A percentile compares a stretch with the other conserved stretches of the same genome.
Evolutionary conservation across 1,140 invertebrate genomes (phyloP).

Genomic region (Chironomus tepperi): DNA sequence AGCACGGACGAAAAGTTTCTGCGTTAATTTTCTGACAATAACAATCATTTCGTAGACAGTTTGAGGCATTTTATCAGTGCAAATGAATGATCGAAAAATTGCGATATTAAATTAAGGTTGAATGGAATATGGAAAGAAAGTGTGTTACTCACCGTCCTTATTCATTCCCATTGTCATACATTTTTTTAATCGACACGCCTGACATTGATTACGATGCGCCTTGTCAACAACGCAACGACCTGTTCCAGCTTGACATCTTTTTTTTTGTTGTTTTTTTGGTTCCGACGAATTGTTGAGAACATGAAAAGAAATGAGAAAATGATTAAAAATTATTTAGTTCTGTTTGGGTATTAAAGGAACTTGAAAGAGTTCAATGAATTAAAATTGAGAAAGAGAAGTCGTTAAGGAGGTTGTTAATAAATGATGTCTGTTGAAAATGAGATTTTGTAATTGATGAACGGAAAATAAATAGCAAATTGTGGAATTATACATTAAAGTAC

Average conservation of each 20-base stretch:
- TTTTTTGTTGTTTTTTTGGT: too few species aligned
- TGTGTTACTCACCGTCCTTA: slow-evolving; percentile 85
- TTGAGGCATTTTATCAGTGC: slow-evolving; percentile 31
- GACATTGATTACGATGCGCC: slow-evolving; percentile 96
- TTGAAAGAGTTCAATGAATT: not conserved
- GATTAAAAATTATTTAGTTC: not conserved
- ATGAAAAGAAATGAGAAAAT: not conserved
- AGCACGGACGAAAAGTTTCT: not conserved
- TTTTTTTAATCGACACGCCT: slow-evolving; percentile 95
- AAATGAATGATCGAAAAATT: too few species aligned
- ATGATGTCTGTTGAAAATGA: too few species aligned
- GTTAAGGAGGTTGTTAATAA: too few species aligned
- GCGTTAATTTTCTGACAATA: slow-evolving; percentile 3
- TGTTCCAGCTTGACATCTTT: slow-evolving; percentile 92
- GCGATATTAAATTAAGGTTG: too few species aligned
- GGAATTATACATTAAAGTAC: too few species aligned
- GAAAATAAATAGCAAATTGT: too few species aligned
- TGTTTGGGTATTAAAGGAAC: too few species aligned
- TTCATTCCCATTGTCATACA: slow-evolving; percentile 99
- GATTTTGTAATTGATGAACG: too few species aligned
- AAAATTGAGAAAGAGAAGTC: not conserved
- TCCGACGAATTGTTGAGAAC: too few species aligned
- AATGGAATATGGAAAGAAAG: slow-evolving; percentile 29
- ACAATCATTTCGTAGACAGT: slow-evolving; percentile 31
- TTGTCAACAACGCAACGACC: slow-evolving; percentile 96